Conservation (phyloP, 2,888 invertebrate genomes). For the Andrena fulva region DNA sequence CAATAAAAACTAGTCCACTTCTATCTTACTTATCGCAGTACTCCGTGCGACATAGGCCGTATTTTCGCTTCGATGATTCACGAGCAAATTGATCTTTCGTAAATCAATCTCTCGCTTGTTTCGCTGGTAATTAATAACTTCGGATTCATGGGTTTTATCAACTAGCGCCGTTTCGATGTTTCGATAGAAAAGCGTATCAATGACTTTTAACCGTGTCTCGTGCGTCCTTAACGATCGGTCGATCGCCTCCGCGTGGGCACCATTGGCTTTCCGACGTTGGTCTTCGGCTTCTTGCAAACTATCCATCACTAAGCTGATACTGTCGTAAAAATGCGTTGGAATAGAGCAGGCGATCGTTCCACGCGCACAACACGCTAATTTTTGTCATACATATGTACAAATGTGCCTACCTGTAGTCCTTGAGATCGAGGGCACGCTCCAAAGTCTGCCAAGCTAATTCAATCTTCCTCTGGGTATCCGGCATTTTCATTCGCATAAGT, state of each 20-base stretch:
- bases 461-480: conserved; percentile 82
- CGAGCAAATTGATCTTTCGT: conserved; percentile 58
- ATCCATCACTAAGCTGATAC: conserved; percentile 79
- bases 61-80: conserved; percentile 61
- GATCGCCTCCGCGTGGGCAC: conserved; percentile 82
- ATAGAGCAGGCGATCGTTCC: background rate
- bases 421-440: conserved; percentile 84
- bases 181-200: conserved; percentile 59
- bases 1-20: background rate
- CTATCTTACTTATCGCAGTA: conserved; percentile 67
- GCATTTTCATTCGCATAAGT: conserved; percentile 82
- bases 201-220: conserved; percentile 72
- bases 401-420: conserved; percentile 82
- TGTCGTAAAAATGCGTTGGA: background rate
- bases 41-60: conserved; percentile 55
- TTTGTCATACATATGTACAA: too few species aligned
- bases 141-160: conserved; percentile 40
- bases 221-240: conserved; percentile 82
- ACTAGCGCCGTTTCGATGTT: conserved; percentile 61
- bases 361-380: too few species aligned
- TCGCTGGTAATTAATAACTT: conserved; percentile 52
- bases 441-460: conserved; percentile 84
- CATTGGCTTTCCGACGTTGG: conserved; percentile 82
- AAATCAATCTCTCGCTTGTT: conserved; percentile 63
- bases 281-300: conserved; percentile 83